Evolutionary conservation across 2,888 invertebrate genomes (phyloP).

Genomic region (Caenorhabditis zanzibari): DNA sequence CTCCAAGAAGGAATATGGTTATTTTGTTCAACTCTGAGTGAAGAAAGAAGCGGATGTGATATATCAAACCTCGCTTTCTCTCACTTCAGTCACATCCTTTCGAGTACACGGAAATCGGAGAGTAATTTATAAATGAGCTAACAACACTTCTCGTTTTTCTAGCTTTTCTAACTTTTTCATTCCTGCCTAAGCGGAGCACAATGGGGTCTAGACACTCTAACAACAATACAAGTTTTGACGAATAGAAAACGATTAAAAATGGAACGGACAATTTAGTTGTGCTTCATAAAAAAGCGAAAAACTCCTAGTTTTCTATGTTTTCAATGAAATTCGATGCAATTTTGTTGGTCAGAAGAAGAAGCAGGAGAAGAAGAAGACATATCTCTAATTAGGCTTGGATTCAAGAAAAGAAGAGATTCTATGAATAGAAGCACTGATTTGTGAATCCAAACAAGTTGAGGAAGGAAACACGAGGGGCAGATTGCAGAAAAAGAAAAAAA

Average conservation of each 20-base stretch:
- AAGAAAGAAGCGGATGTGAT: not conserved
- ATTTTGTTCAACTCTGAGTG: slow-evolving; percentile 9
- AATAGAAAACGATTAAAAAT: slow-evolving; percentile 3
- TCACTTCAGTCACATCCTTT: not conserved
- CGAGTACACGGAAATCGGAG: slow-evolving; percentile 45
- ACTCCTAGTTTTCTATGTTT: not conserved
- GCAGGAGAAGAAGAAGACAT: too few species aligned
- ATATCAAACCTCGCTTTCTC: not conserved
- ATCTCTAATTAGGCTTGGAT: slow-evolving; percentile 48
- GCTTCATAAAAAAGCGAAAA: not conserved
- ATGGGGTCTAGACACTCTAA: not conserved
- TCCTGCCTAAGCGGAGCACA: not conserved
- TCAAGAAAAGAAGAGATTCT: slow-evolving; percentile 29
- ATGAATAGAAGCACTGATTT: slow-evolving; percentile 57
- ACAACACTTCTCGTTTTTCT: slow-evolving; percentile 2
- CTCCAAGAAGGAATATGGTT: not conserved
- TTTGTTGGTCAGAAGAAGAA: slow-evolving; percentile 3
- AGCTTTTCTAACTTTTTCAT: not conserved
- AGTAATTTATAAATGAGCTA: slow-evolving; percentile 49
- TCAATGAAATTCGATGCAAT: slow-evolving; percentile 42
- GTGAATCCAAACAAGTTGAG: slow-evolving; percentile 22
- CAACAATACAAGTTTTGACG: not conserved
- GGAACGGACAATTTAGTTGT: not conserved
- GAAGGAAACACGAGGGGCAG: slow-evolving; percentile 19
- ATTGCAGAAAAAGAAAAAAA: not conserved